These are phyloP conservation scores for Malaclemys terrapin DNA, from an alignment of 2,113 vertebrate genomes.

Conservation along the genomic window DNA sequence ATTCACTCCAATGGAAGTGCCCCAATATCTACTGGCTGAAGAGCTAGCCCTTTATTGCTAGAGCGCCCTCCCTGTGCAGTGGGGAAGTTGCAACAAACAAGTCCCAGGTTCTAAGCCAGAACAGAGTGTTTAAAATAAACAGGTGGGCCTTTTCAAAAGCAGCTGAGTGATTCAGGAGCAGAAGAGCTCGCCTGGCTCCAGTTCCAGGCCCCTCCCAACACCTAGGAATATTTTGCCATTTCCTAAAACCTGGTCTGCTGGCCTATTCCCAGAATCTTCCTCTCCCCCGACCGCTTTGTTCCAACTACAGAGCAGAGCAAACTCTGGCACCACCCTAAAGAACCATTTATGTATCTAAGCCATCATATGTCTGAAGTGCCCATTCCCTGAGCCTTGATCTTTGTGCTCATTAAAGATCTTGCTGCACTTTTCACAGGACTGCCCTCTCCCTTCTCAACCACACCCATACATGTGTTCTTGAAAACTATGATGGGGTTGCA, in stretches of 20 bases:
- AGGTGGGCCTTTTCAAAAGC: not conserved
- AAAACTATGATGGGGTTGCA: not conserved
- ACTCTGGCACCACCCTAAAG: no score
- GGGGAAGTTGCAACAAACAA: rapidly evolving
- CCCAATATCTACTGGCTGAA: rapidly evolving
- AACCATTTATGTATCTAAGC: not conserved
- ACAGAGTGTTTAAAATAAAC: not conserved
- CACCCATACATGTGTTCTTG: not conserved
- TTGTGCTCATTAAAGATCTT: not conserved
- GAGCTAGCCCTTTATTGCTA: rapidly evolving
- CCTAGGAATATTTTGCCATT: no score
- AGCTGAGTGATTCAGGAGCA: no score
- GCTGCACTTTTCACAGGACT: not conserved
- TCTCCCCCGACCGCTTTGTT: not conserved
- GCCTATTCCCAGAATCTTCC: no score
- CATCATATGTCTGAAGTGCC: not conserved
- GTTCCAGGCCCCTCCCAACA: no score
- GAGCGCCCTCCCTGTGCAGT: rapidly evolving
- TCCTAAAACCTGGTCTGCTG: no score
- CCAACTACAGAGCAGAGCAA: not conserved
- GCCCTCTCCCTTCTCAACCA: not conserved
- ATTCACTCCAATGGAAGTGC: rapidly evolving
- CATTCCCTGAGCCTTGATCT: not conserved
- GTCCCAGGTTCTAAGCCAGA: not conserved
- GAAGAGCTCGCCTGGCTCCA: no score